Conservation (phyloP, 2,888 invertebrate genomes). For the Palloptera scutellata region DNA sequence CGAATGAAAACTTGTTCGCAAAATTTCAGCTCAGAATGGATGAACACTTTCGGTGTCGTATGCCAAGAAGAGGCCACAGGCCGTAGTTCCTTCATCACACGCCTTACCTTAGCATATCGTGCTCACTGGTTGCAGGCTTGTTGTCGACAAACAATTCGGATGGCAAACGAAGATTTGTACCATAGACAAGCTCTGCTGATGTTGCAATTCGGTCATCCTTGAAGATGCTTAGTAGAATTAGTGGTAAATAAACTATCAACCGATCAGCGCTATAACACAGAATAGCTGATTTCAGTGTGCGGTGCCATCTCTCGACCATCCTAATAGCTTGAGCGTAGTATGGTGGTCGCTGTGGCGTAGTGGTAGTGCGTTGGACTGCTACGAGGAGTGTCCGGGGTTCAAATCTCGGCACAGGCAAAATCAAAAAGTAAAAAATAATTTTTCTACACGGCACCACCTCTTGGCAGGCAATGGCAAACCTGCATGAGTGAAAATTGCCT, state of each 20-base stretch:
- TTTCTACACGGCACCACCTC: too few relatives aligned
- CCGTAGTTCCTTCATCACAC: neutral
- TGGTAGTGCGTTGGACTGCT: too few relatives aligned
- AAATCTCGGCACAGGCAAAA: too few relatives aligned
- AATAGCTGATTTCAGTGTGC: conserved; percentile 15
- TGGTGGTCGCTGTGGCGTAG: too few relatives aligned
- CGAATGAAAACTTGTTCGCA: conserved; percentile 38
- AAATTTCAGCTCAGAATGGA: conserved; percentile 1
- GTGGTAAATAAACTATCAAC: conserved; percentile 44
- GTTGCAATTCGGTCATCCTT: conserved; percentile 48
- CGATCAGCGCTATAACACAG: conserved; percentile 3
- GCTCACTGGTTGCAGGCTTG: neutral
- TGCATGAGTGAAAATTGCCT: too few relatives aligned
- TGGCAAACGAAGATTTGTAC: conserved; percentile 15
- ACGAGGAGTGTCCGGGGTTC: too few relatives aligned
- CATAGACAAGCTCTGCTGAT: conserved; percentile 29
- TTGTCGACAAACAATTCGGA: conserved; percentile 8
- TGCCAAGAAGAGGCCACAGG: neutral
- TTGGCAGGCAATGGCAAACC: too few relatives aligned
- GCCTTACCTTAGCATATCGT: neutral
- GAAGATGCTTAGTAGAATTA: conserved; percentile 47
- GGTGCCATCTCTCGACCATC: conserved; percentile 31
- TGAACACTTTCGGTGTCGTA: neutral
- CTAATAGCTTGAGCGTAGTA: conserved; percentile 31
- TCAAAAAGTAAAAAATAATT: too few relatives aligned